These are phyloP conservation scores for Sinotaia quadrata DNA, from an alignment of 2,888 invertebrate genomes.

Conservation along the genomic window DNA sequence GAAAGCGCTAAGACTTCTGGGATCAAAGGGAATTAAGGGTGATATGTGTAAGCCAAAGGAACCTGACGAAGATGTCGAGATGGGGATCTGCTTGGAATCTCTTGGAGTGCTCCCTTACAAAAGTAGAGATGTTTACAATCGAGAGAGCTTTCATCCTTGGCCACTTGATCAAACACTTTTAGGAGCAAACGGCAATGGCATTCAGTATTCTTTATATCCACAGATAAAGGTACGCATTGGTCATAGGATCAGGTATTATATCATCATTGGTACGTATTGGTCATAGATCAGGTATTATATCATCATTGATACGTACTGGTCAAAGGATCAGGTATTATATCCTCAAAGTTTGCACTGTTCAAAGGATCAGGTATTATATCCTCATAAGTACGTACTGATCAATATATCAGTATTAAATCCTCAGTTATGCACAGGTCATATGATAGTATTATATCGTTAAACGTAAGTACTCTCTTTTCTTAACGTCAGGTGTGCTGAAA, in stretches of 20 bases:
- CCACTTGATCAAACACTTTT: constrained; percentile 74
- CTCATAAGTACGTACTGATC: too few species aligned
- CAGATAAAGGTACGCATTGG: constrained; percentile 1
- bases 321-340: too few species aligned
- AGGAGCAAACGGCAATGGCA: constrained; percentile 13
- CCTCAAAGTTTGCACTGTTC: too few species aligned
- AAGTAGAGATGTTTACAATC: constrained; percentile 84
- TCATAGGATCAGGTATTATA: neutral
- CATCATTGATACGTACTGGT: too few species aligned
- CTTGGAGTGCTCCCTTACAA: constrained; percentile 90
- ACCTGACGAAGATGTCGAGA: constrained; percentile 32
- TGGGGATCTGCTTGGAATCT: constrained; percentile 66
- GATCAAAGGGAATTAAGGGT: constrained; percentile 8
- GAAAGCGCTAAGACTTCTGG: constrained; percentile 22
- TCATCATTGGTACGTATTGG: too few species aligned
- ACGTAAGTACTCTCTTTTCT: too few species aligned
- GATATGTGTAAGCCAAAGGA: constrained; percentile 9
- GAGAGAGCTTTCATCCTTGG: constrained; percentile 95
- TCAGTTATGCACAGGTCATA: too few species aligned
- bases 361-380: too few species aligned
- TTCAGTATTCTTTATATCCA: constrained; percentile 2
- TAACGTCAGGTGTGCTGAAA: too few species aligned
- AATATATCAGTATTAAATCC: too few species aligned
- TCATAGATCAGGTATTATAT: too few species aligned
- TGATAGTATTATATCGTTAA: too few species aligned